phyloP scores from a whole-genome alignment of 2,113 vertebrate species.

The Montifringilla adamsi region DNA sequence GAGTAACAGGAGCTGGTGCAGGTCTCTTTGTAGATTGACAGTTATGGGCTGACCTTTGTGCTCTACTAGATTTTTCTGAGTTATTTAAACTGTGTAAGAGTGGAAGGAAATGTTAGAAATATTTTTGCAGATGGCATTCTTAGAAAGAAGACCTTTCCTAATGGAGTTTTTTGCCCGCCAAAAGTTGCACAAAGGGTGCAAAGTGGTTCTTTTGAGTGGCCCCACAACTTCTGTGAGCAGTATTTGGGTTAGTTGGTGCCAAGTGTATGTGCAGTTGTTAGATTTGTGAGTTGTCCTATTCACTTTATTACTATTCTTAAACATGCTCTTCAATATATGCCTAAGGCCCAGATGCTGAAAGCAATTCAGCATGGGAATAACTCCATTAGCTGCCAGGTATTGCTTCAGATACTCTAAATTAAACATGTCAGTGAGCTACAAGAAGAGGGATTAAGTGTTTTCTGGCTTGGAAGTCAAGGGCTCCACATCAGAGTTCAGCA shows the following conservation, averaged over 20 bases:
- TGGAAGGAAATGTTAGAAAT: not conserved
- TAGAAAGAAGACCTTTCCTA: not conserved
- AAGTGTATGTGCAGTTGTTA: not conserved
- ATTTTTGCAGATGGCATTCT: not conserved
- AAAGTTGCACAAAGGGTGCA: not conserved
- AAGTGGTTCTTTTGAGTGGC: not conserved
- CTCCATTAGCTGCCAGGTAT: not conserved
- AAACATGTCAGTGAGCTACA: not conserved
- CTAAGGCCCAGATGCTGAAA: not conserved
- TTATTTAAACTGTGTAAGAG: not conserved
- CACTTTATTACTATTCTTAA: not conserved
- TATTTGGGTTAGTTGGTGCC: not conserved
- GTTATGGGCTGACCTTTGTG: not conserved
- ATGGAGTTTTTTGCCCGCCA: fast-evolving
- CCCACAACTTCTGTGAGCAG: not conserved
- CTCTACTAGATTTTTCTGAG: not conserved
- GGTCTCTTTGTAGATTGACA: not conserved
- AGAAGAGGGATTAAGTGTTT: not conserved
- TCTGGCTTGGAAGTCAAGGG: not conserved
- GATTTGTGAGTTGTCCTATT: not conserved
- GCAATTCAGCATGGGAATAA: not conserved
- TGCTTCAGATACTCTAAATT: not conserved
- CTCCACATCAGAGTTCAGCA: not conserved
- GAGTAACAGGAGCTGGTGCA: not conserved
- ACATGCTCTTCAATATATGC: not conserved